Percentiles rank a stretch among this genome's conserved stretches.
These are phyloP conservation scores for Jacana jacana DNA, from an alignment of 2,113 vertebrate genomes.

Conservation along the genomic window DNA sequence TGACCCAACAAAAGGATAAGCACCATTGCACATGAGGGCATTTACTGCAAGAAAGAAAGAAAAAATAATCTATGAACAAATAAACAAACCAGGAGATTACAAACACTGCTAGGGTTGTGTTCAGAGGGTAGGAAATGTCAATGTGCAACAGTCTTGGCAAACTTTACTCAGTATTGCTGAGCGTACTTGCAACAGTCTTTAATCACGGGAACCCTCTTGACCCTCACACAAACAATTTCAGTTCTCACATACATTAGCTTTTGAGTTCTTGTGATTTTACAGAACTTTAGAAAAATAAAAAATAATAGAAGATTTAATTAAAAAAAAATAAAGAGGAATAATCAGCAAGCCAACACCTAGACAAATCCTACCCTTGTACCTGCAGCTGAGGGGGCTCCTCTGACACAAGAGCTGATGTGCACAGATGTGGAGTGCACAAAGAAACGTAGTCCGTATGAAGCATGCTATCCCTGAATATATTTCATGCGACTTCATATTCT, in stretches of 20 bases:
- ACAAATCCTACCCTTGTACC: not conserved
- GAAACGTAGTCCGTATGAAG: not conserved
- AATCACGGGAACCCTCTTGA: not conserved
- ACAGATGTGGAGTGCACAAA: not conserved
- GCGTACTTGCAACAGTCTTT: not conserved
- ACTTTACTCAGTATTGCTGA: not conserved
- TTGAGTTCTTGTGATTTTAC: not conserved
- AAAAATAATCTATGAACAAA: not conserved
- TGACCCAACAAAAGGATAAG: not conserved
- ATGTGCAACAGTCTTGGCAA: not conserved
- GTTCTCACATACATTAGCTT: not conserved
- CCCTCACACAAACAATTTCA: not conserved
- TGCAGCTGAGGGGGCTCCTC: not conserved
- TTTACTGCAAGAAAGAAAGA: not conserved
- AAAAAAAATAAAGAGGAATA: not conserved
- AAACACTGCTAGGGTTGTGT: not conserved
- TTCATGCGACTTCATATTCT: not conserved
- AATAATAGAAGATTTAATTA: not conserved
- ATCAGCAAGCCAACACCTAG: not conserved
- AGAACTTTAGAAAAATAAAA: not conserved
- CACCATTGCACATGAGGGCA: not conserved
- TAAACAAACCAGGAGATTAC: not conserved
- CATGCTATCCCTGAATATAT: not conserved
- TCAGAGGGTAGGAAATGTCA: not conserved
- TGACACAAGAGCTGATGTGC: not conserved